A percentile compares a stretch with the other conserved stretches of the same genome.
phyloP scores from a whole-genome alignment of 2,888 invertebrate genomes.

The Clanis bilineata region DNA sequence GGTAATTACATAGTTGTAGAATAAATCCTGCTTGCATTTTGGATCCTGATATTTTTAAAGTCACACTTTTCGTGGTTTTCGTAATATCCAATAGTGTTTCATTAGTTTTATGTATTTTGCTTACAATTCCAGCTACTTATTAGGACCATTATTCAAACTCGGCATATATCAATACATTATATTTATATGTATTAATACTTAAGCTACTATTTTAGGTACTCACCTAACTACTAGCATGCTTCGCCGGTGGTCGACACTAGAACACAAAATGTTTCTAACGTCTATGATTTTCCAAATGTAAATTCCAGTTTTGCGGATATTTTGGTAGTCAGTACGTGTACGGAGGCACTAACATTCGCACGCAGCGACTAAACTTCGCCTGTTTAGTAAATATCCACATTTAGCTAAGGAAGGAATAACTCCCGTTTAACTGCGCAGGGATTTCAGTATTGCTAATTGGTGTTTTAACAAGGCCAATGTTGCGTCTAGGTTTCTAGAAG shows the following conservation, averaged over 20 bases:
- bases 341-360: not conserved
- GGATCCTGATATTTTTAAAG: too few species aligned
- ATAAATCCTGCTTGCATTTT: too few species aligned
- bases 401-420: conserved; percentile 7
- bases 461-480: conserved; percentile 1
- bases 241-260: not conserved
- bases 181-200: too few species aligned
- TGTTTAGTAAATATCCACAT: conserved; percentile 17
- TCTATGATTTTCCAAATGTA: not conserved
- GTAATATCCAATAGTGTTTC: too few species aligned
- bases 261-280: not conserved
- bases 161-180: not conserved
- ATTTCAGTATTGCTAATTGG: not conserved
- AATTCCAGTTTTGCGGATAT: not conserved
- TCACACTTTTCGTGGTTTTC: too few species aligned
- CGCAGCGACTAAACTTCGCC: not conserved
- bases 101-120: too few species aligned
- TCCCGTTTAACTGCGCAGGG: not conserved
- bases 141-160: too few species aligned
- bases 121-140: too few species aligned
- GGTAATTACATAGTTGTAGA: too few species aligned
- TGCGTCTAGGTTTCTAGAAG: not conserved
- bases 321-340: not conserved
- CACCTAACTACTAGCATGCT: not conserved
- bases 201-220: not conserved